Evolutionary conservation across 2,888 invertebrate species (phyloP).

Genomic region (Pegoplata infirma): DNA sequence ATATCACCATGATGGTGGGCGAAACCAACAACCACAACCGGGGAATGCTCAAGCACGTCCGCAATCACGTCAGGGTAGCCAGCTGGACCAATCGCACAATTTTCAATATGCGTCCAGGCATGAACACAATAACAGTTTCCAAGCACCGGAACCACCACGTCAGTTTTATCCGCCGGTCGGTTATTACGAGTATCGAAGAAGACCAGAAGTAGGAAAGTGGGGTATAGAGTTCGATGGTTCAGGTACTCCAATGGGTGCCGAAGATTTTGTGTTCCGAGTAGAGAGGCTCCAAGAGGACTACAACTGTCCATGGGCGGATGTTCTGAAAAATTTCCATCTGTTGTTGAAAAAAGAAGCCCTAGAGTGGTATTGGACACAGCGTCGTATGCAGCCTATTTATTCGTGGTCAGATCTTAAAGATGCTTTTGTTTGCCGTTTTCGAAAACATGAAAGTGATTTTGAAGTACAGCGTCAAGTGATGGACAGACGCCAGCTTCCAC

Average conservation of each 20-base stretch:
- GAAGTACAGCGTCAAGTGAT: background rate
- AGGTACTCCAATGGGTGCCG: background rate
- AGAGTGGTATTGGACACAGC: conserved; percentile 3
- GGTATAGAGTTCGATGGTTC: background rate
- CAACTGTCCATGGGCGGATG: background rate
- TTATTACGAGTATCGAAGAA: too few species aligned
- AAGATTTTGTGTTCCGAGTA: background rate
- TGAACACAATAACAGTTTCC: too few species aligned
- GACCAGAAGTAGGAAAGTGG: background rate
- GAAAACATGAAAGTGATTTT: background rate
- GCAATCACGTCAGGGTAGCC: too few species aligned
- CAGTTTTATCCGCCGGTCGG: too few species aligned
- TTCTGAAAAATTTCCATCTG: background rate
- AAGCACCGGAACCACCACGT: too few species aligned
- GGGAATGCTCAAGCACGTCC: too few species aligned
- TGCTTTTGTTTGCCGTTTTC: background rate
- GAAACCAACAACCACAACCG: too few species aligned
- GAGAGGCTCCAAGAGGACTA: background rate
- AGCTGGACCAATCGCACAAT: too few species aligned
- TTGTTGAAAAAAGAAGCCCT: background rate
- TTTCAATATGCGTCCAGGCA: too few species aligned
- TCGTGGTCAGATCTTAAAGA: background rate
- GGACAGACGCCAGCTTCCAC: background rate
- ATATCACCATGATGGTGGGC: too few species aligned
- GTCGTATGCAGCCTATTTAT: background rate